phyloP scores from a whole-genome alignment of 1,140 invertebrate species.

The Cydia strobilella region DNA sequence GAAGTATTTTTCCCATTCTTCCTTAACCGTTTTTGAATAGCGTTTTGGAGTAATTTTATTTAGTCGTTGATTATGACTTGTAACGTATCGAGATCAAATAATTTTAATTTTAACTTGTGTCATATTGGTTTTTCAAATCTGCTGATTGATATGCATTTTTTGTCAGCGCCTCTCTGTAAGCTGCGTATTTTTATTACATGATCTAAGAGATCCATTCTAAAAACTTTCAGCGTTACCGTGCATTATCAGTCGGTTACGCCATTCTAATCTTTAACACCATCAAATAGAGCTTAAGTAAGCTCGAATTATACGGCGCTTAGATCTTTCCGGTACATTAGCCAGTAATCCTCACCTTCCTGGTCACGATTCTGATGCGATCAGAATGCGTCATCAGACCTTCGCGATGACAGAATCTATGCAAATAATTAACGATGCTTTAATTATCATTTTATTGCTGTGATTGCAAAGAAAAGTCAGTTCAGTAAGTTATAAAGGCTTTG shows the following conservation, averaged over 20 bases:
- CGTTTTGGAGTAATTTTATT: too few species aligned
- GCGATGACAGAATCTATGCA: conserved; percentile 17
- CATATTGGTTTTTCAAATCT: too few species aligned
- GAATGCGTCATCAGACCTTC: conserved; percentile 49
- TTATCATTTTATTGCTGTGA: neutral
- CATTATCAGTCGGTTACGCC: neutral
- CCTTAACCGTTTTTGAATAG: too few species aligned
- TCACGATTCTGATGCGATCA: conserved; percentile 58
- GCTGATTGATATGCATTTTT: too few species aligned
- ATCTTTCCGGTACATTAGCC: conserved; percentile 11
- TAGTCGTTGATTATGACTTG: too few species aligned
- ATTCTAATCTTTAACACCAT: neutral
- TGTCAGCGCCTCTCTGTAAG: too few species aligned
- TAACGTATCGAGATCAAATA: too few species aligned
- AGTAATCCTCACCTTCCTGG: conserved; percentile 64
- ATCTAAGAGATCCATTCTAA: neutral
- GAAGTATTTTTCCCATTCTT: too few species aligned
- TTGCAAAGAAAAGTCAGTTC: neutral
- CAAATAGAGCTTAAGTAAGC: neutral
- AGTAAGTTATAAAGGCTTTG: conserved; percentile 22
- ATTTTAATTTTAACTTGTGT: too few species aligned
- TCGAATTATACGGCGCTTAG: neutral
- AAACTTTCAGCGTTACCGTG: neutral
- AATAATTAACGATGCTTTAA: neutral
- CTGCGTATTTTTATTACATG: neutral